phyloP scores from a whole-genome alignment of 2,888 invertebrate genomes.

The Hirtodrosophila histrioides region DNA sequence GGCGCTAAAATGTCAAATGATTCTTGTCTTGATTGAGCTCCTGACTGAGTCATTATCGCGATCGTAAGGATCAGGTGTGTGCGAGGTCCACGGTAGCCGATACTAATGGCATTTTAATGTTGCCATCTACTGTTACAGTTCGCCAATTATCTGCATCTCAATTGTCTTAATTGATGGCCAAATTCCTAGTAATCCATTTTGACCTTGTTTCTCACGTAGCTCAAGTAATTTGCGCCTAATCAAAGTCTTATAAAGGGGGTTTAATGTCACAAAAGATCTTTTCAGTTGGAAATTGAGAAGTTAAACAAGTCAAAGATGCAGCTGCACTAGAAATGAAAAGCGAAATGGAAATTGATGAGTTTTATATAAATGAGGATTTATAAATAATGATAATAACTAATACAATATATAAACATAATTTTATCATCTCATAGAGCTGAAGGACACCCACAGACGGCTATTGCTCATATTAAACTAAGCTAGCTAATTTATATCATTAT shows the following conservation, averaged over 20 bases:
- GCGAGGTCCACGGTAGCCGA: conserved; percentile 37
- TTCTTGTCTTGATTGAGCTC: conserved; percentile 65
- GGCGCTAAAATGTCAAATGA: conserved; percentile 66
- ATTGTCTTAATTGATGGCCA: conserved; percentile 51
- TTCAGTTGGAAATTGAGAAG: conserved; percentile 33
- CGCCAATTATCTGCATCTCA: conserved; percentile 53
- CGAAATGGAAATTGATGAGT: not conserved
- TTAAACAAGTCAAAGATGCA: conserved; percentile 14
- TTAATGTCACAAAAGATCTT: conserved; percentile 10
- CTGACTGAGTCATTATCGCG: conserved; percentile 39
- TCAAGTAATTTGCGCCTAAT: conserved; percentile 41
- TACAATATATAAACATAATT: no score
- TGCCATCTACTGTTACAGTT: conserved; percentile 54
- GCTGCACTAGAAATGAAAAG: not conserved
- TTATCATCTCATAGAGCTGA: no score
- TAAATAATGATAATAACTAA: no score
- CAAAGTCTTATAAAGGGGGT: conserved; percentile 11
- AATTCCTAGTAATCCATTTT: conserved; percentile 51
- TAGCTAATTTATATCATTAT: no score
- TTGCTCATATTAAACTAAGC: no score
- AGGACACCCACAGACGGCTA: no score
- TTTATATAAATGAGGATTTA: no score
- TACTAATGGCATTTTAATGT: conserved; percentile 6
- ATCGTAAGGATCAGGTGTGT: conserved; percentile 31
- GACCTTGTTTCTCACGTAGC: conserved; percentile 46